phyloP scores from a whole-genome alignment of 2,113 vertebrate genomes.

The Mus pahari region DNA sequence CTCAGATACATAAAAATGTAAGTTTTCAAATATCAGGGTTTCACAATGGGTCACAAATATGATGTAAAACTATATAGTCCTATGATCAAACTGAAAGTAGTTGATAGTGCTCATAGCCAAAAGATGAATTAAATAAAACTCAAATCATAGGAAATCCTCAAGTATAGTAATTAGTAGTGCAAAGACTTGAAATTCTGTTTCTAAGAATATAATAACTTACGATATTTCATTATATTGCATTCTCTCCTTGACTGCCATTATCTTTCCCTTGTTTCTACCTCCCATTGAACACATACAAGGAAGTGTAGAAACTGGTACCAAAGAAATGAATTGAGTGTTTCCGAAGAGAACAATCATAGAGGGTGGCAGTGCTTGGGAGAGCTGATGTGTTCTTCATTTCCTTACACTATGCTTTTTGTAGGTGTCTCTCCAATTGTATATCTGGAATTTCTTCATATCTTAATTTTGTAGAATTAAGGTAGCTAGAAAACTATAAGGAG shows the following conservation, averaged over 20 bases:
- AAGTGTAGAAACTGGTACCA: background rate
- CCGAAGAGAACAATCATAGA: background rate
- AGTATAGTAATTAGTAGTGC: background rate
- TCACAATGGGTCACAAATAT: background rate
- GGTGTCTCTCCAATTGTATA: background rate
- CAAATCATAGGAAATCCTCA: background rate
- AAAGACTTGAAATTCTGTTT: background rate
- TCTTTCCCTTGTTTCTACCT: background rate
- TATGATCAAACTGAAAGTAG: constrained; percentile 34
- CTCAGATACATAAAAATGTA: background rate
- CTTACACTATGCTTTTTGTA: background rate
- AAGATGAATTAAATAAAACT: background rate
- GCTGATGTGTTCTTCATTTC: background rate
- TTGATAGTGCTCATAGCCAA: background rate
- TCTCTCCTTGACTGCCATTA: background rate
- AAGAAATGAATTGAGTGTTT: background rate
- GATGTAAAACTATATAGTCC: background rate
- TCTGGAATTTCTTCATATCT: background rate
- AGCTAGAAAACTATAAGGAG: background rate
- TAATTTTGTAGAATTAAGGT: background rate
- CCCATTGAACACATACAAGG: background rate
- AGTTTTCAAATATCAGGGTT: background rate
- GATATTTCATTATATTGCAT: background rate
- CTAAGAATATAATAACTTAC: background rate
- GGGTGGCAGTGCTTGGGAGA: rapidly evolving